phyloP scores from a whole-genome alignment of 2,113 vertebrate species.

The Varanus komodoensis region DNA sequence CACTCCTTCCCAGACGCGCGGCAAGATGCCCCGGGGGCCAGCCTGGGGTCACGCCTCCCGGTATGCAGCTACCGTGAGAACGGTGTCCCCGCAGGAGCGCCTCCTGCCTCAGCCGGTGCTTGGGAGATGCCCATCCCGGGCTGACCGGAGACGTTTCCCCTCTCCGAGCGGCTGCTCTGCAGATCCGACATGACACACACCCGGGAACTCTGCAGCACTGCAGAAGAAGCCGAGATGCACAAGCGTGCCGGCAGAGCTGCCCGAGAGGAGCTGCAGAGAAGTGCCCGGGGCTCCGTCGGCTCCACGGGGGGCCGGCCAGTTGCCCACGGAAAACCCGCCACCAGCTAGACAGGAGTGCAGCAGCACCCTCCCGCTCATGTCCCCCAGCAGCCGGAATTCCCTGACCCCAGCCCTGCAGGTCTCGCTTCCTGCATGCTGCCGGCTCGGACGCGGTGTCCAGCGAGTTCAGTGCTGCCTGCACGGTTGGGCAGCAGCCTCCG shows the following conservation, averaged over 20 bases:
- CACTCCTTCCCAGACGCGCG: background rate
- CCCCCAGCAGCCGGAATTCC: too few relatives aligned
- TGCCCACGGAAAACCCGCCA: too few relatives aligned
- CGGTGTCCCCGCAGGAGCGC: constrained; percentile 29
- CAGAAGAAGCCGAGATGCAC: background rate
- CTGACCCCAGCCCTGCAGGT: too few relatives aligned
- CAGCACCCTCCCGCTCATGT: too few relatives aligned
- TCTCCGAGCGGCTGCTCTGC: background rate
- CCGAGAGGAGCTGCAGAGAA: too few relatives aligned
- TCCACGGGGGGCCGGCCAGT: too few relatives aligned
- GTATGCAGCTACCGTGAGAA: background rate
- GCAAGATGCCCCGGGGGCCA: background rate
- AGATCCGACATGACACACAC: too few relatives aligned
- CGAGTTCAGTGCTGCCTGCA: background rate
- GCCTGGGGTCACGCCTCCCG: background rate
- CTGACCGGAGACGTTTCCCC: background rate
- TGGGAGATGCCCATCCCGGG: background rate
- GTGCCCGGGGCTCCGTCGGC: too few relatives aligned
- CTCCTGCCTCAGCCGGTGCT: constrained; percentile 4
- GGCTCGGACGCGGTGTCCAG: too few relatives aligned
- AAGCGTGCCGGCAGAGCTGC: too few relatives aligned
- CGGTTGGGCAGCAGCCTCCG: background rate
- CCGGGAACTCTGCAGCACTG: too few relatives aligned
- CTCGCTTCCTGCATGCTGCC: background rate
- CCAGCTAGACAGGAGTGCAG: too few relatives aligned